A percentile compares a stretch with the other conserved stretches of the same genome.
Evolutionary conservation across 1,140 invertebrate species (phyloP).

Genomic region (Sminthurinus signatus): DNA sequence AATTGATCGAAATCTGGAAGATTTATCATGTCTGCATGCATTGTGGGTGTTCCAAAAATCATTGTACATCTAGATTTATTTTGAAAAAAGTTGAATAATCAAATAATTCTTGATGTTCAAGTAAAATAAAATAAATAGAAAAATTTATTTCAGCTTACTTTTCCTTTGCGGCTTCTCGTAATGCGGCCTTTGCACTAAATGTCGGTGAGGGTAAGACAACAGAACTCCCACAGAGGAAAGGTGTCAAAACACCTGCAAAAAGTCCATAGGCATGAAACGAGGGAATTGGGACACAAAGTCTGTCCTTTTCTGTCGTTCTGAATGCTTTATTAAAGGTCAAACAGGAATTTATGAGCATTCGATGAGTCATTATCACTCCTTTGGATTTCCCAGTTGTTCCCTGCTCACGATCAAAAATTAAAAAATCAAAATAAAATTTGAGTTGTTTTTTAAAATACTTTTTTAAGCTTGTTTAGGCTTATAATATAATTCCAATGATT

Average conservation of each 20-base stretch:
- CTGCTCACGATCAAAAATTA: constrained; percentile 49
- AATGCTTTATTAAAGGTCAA: constrained; percentile 36
- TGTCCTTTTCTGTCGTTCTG: constrained; percentile 11
- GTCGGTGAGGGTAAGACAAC: constrained; percentile 60
- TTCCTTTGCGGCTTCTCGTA: constrained; percentile 62
- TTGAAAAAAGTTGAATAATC: neutral
- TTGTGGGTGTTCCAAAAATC: constrained; percentile 89
- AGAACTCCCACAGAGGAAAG: constrained; percentile 53
- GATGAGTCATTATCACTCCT: constrained; percentile 73
- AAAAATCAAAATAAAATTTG: constrained; percentile 48
- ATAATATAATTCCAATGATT: neutral
- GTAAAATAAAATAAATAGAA: too few relatives aligned
- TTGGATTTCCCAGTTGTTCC: constrained; percentile 75
- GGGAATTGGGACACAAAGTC: constrained; percentile 72
- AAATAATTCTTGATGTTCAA: neutral
- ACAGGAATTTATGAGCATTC: constrained; percentile 78
- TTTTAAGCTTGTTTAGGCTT: neutral
- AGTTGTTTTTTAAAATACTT: neutral
- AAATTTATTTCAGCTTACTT: too few relatives aligned
- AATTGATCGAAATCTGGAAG: constrained; percentile 45
- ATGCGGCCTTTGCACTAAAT: constrained; percentile 61
- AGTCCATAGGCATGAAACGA: constrained; percentile 88
- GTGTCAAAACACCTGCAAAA: constrained; percentile 58
- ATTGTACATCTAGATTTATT: constrained; percentile 58
- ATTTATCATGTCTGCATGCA: constrained; percentile 81